A percentile compares a stretch with the other conserved stretches of the same genome.
These are phyloP conservation scores for Rhynchophorus ferrugineus DNA, from an alignment of 1,140 invertebrate genomes.

Conservation along the genomic window DNA sequence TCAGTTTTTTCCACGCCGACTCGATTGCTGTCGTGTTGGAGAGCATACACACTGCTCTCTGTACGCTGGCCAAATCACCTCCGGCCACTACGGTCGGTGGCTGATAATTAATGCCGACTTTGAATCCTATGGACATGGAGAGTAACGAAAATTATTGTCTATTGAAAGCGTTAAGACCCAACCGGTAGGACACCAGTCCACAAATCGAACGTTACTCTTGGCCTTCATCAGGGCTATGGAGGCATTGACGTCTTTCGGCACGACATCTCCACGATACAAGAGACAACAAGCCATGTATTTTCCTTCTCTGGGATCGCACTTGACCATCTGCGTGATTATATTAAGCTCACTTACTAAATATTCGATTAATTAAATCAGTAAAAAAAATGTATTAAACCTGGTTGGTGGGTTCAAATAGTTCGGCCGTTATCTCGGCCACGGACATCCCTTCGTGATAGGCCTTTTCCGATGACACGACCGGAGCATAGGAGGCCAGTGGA, in stretches of 20 bases:
- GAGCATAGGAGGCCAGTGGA: constrained; percentile 66
- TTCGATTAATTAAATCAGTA: background rate
- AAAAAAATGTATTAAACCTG: constrained; percentile 32
- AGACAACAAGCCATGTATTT: constrained; percentile 86
- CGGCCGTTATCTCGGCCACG: constrained; percentile 43
- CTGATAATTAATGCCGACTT: constrained; percentile 78
- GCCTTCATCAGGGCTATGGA: constrained; percentile 77
- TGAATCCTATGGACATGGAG: constrained; percentile 51
- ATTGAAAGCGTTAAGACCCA: too few relatives aligned
- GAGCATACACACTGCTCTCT: constrained; percentile 77
- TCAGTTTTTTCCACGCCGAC: constrained; percentile 60
- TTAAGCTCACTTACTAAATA: background rate
- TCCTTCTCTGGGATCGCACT: constrained; percentile 73
- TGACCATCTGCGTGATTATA: constrained; percentile 59
- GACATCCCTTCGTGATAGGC: constrained; percentile 63
- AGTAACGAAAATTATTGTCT: background rate
- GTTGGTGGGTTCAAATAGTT: constrained; percentile 39
- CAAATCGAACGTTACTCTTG: constrained; percentile 78
- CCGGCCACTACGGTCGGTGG: constrained; percentile 73
- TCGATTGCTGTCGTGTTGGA: constrained; percentile 80
- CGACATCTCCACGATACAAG: constrained; percentile 56
- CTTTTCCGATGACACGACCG: constrained; percentile 49
- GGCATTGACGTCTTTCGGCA: constrained; percentile 56
- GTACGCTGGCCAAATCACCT: constrained; percentile 74
- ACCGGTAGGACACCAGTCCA: constrained; percentile 89